phyloP scores from a whole-genome alignment of 2,888 invertebrate species.

The Stenurella melanura region DNA sequence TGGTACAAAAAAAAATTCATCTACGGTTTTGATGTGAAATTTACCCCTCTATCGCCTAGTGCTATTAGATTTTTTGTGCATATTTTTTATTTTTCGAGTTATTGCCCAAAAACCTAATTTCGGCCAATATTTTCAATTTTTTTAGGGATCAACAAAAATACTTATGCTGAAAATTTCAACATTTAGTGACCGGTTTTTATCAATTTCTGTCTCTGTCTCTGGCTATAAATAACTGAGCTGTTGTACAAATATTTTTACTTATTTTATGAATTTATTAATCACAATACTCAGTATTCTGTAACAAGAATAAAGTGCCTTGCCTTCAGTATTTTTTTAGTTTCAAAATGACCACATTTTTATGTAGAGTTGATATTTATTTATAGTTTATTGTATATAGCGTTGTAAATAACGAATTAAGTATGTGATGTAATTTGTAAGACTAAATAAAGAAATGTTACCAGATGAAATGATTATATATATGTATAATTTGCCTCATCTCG shows the following conservation, averaged over 20 bases:
- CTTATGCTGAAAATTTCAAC: no score
- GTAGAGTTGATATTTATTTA: conserved; percentile 40
- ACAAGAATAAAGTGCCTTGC: conserved; percentile 26
- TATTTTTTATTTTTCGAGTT: no score
- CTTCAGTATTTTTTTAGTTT: conserved; percentile 42
- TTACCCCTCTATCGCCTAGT: no score
- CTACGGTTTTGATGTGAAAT: no score
- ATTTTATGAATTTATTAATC: background rate
- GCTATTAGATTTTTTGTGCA: no score
- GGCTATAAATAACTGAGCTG: background rate
- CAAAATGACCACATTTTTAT: background rate
- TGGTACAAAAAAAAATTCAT: no score
- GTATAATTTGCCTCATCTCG: no score
- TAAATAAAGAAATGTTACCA: conserved; percentile 35
- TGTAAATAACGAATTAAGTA: conserved; percentile 53
- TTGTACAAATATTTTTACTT: background rate
- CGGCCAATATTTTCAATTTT: no score
- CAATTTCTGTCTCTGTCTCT: no score
- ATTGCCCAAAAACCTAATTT: no score
- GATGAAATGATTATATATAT: background rate
- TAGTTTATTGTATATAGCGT: conserved; percentile 54
- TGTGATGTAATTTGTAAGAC: conserved; percentile 52
- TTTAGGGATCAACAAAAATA: no score
- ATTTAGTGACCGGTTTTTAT: no score
- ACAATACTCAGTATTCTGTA: conserved; percentile 11